phyloP scores from a whole-genome alignment of 2,797 vertebrate species.

The Antrozous pallidus region DNA sequence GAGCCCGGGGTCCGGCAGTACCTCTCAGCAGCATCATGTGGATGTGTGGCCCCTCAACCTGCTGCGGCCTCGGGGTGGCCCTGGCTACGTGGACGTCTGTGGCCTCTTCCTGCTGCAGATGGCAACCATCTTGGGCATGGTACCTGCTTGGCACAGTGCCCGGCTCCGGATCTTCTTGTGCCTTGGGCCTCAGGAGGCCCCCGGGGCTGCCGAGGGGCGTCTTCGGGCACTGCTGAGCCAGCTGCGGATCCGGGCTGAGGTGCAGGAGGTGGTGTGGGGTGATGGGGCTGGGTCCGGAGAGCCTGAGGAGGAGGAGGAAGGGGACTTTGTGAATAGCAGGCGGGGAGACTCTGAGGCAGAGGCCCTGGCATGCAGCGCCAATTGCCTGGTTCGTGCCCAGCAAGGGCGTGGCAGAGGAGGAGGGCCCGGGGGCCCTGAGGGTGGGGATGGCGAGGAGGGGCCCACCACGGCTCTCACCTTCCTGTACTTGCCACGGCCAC shows the following conservation, averaged over 20 bases:
- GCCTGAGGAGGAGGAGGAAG: conserved; percentile 34
- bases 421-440: conserved; percentile 73
- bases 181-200: conserved; percentile 87
- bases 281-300: conserved; percentile 74
- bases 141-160: conserved; percentile 89
- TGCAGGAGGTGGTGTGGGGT: conserved; percentile 91
- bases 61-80: conserved; percentile 84
- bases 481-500: conserved; percentile 91
- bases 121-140: conserved; percentile 95
- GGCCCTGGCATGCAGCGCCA: conserved; percentile 85
- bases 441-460: conserved; percentile 67
- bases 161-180: conserved; percentile 92
- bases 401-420: conserved; percentile 52
- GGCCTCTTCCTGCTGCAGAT: conserved; percentile 95
- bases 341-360: conserved; percentile 73
- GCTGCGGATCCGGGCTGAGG: conserved; percentile 90
- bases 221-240: conserved; percentile 89
- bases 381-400: conserved; percentile 86
- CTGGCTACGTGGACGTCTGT: conserved; percentile 88
- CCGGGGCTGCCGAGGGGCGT: conserved; percentile 90
- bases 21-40: conserved; percentile 79
- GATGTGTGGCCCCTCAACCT: conserved; percentile 95
- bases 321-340: conserved; percentile 58
- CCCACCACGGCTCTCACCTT: conserved; percentile 89
- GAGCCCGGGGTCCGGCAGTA: conserved; percentile 67